These are phyloP conservation scores for Agriopis marginaria DNA, from an alignment of 2,888 invertebrate species.

Conservation along the genomic window DNA sequence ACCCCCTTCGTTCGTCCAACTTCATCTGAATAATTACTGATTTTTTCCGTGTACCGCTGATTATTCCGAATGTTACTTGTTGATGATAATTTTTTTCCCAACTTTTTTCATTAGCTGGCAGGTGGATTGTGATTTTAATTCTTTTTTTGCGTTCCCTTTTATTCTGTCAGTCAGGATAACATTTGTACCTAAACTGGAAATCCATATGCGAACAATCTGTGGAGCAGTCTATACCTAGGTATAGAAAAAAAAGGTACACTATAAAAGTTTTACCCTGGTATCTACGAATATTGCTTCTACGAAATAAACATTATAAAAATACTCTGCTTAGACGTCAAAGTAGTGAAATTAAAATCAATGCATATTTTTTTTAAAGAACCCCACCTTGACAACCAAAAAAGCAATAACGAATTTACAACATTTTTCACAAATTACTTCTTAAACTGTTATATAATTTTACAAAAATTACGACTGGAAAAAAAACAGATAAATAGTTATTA, in stretches of 20 bases:
- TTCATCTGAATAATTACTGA: constrained; percentile 87
- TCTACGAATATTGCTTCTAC: neutral
- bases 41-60: constrained; percentile 86
- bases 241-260: neutral
- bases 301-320: too few species aligned
- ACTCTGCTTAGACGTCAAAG: neutral
- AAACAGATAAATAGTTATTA: too few species aligned
- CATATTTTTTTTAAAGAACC: too few species aligned
- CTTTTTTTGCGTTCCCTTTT: constrained; percentile 53
- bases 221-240: neutral
- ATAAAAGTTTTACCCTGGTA: neutral
- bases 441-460: too few species aligned
- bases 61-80: constrained; percentile 86
- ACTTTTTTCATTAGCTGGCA: constrained; percentile 78
- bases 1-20: constrained; percentile 85
- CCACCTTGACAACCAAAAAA: neutral
- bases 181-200: constrained; percentile 14
- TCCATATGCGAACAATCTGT: constrained; percentile 17
- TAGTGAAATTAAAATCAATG: neutral
- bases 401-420: neutral
- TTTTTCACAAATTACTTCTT: neutral
- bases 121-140: constrained; percentile 63
- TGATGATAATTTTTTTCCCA: constrained; percentile 80
- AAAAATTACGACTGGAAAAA: too few species aligned
- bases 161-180: constrained; percentile 40